These are phyloP conservation scores for Schizopygopsis malacanthus DNA, from an alignment of 2,797 vertebrate species.

Conservation along the genomic window DNA sequence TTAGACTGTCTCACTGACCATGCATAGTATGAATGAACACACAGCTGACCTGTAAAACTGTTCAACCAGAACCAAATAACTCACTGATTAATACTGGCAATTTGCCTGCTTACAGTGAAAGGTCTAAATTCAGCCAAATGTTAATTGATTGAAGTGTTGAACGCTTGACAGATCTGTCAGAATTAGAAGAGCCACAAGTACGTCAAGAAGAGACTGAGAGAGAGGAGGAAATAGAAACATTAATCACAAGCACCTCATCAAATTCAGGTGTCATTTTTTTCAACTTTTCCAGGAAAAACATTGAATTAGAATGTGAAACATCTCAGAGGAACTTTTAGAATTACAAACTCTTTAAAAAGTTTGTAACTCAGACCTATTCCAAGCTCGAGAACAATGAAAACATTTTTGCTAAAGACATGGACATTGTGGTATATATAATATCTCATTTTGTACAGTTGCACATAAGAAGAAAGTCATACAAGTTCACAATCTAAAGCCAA, in stretches of 20 bases:
- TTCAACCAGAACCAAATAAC: not conserved
- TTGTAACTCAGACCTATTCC: not conserved
- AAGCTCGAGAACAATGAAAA: not conserved
- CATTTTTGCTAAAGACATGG: not conserved
- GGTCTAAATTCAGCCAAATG: not conserved
- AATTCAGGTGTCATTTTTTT: not conserved
- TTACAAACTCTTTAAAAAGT: not conserved
- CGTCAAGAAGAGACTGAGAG: not conserved
- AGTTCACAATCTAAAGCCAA: not conserved
- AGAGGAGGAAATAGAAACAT: not conserved
- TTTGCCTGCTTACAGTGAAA: too few relatives aligned
- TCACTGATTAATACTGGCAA: not conserved
- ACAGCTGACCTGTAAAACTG: not conserved
- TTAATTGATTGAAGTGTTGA: slow-evolving; percentile 1
- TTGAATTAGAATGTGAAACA: not conserved
- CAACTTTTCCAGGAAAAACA: not conserved
- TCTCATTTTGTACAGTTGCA: too few relatives aligned
- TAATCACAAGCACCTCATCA: not conserved
- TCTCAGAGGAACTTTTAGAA: not conserved
- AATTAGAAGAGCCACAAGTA: not conserved
- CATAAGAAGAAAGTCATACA: not conserved
- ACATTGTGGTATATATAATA: not conserved
- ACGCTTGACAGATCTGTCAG: not conserved
- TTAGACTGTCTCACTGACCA: not conserved
- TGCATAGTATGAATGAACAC: not conserved